A percentile compares a stretch with the other conserved stretches of the same genome.
phyloP scores from a whole-genome alignment of 2,797 vertebrate genomes.

The Nannoperca australis region DNA sequence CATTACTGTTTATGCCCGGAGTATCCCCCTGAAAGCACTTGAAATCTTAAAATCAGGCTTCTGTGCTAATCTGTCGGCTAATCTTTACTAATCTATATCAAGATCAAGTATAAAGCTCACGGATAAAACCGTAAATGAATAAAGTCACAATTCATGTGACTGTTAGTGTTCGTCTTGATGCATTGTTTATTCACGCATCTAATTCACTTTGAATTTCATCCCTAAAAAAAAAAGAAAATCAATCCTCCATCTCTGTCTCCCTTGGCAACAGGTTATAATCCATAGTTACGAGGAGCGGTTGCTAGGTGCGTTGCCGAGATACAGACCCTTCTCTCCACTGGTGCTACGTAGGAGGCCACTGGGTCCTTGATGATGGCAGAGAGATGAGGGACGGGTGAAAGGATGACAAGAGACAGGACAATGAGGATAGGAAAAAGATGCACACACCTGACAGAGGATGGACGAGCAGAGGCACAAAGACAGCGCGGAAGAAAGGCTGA shows the following conservation, averaged over 20 bases:
- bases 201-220: conserved; percentile 81
- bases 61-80: conserved; percentile 11
- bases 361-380: conserved; percentile 82
- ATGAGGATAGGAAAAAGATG: conserved; percentile 73
- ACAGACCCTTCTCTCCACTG: conserved; percentile 84
- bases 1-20: not conserved
- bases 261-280: conserved; percentile 91
- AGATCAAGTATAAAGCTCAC: conserved; percentile 32
- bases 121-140: conserved; percentile 39
- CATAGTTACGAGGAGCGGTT: conserved; percentile 88
- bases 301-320: conserved; percentile 89
- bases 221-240: conserved; percentile 73
- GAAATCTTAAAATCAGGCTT: conserved; percentile 14
- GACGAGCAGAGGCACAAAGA: conserved; percentile 57
- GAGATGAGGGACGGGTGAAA: conserved; percentile 79
- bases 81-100: conserved; percentile 40
- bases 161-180: conserved; percentile 37
- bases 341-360: conserved; percentile 83
- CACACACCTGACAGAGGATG: conserved; percentile 68
- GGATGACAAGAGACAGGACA: conserved; percentile 80
- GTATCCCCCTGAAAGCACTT: conserved; percentile 14
- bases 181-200: conserved; percentile 76
- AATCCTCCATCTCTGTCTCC: conserved; percentile 88
- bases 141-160: conserved; percentile 62
- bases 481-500: conserved; percentile 49